Conservation (phyloP, 2,888 invertebrate species). For the Lasioglossum marginatum region DNA sequence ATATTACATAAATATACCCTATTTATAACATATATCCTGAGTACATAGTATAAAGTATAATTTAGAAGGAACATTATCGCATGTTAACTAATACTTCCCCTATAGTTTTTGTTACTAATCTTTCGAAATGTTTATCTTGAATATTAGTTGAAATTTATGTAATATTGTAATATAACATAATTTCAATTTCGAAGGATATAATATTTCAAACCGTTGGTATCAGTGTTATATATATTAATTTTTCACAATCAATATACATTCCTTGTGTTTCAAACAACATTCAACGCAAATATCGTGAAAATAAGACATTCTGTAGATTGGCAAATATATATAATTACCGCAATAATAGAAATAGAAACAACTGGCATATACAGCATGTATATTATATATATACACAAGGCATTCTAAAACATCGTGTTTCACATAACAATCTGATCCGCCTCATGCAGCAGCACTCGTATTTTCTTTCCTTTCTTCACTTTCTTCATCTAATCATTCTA, state of each 20-base stretch:
- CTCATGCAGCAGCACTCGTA: conserved; percentile 44
- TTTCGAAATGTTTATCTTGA: conserved; percentile 20
- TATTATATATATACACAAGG: conserved; percentile 75
- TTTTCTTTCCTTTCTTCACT: conserved; percentile 25
- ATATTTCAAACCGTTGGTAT: conserved; percentile 42
- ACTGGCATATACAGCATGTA: conserved; percentile 75
- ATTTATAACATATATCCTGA: conserved; percentile 3
- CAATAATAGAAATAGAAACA: conserved; percentile 80
- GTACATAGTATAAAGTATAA: conserved; percentile 10
- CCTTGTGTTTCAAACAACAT: conserved; percentile 36
- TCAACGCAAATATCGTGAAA: conserved; percentile 71
- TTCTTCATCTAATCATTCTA: conserved; percentile 37
- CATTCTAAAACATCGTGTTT: conserved; percentile 79
- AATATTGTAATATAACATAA: neutral
- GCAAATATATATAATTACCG: conserved; percentile 74
- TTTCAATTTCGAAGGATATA: neutral
- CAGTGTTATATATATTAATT: conserved; percentile 6
- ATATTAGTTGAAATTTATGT: neutral
- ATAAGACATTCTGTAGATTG: conserved; percentile 73
- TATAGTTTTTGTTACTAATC: conserved; percentile 10
- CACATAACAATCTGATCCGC: conserved; percentile 49
- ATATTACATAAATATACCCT: neutral
- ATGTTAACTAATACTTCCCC: neutral
- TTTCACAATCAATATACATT: conserved; percentile 37
- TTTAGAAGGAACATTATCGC: neutral